Conservation (phyloP, 2,888 invertebrate genomes). For the Hartigia nigra region DNA sequence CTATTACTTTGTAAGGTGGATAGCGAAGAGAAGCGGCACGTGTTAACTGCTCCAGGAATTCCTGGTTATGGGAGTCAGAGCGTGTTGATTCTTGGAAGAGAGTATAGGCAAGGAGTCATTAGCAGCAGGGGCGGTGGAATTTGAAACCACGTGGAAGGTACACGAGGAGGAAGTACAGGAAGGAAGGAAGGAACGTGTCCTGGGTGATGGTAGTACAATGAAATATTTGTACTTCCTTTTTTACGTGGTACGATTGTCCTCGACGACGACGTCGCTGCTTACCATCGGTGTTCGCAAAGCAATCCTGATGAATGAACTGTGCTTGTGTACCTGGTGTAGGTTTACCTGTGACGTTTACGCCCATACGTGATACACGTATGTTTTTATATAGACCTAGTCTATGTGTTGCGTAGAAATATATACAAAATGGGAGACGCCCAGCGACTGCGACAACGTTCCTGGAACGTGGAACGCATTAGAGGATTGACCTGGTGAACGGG, state of each 20-base stretch:
- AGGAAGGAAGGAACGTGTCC: background rate
- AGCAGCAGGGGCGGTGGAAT: background rate
- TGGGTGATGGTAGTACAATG: background rate
- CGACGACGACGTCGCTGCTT: background rate
- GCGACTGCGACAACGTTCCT: constrained; percentile 5
- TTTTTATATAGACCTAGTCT: background rate
- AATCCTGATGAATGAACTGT: background rate
- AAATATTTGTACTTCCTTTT: background rate
- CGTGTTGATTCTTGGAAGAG: background rate
- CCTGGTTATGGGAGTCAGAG: background rate
- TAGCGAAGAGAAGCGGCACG: background rate
- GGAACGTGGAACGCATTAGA: constrained; percentile 1
- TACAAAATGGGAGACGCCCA: background rate
- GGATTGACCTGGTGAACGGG: background rate
- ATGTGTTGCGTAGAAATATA: background rate
- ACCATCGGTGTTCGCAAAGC: background rate
- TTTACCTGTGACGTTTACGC: background rate
- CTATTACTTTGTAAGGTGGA: background rate
- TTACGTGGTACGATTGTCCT: background rate
- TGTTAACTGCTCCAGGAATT: background rate
- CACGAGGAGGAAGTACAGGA: background rate
- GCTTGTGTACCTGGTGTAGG: background rate
- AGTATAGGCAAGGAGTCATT: background rate
- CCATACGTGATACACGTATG: background rate
- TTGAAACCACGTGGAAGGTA: background rate